Evolutionary conservation across 2,888 invertebrate genomes (phyloP).

Genomic region (Cephus sareptanus): DNA sequence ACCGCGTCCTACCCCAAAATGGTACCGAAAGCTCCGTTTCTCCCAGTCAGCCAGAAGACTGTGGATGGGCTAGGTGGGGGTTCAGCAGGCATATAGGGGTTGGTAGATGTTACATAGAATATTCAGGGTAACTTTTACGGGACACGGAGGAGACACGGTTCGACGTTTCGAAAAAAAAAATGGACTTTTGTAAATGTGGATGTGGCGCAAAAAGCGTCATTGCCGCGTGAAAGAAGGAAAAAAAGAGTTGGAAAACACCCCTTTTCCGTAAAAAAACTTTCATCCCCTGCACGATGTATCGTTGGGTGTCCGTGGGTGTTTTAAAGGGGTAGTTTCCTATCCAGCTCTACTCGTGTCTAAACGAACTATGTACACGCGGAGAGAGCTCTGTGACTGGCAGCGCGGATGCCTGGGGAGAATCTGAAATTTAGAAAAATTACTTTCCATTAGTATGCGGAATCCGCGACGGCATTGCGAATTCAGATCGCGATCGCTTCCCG

Average conservation of each 20-base stretch:
- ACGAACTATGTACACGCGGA: neutral
- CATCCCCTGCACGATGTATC: too few species aligned
- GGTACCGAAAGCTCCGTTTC: neutral
- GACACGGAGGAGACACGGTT: neutral
- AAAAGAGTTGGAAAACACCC: too few species aligned
- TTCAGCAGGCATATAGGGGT: neutral
- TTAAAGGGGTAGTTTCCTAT: neutral
- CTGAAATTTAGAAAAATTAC: constrained; percentile 47
- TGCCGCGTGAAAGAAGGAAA: too few species aligned
- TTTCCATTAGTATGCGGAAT: constrained; percentile 48
- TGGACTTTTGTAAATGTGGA: neutral
- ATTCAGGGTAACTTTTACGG: neutral
- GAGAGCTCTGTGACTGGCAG: neutral
- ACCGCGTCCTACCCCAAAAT: neutral
- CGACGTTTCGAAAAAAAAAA: neutral
- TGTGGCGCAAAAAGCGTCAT: neutral
- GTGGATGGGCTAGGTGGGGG: too few species aligned
- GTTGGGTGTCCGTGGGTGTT: neutral
- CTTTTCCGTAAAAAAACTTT: too few species aligned
- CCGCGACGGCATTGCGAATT: constrained; percentile 42
- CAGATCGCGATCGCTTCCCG: constrained; percentile 36
- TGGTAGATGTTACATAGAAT: neutral
- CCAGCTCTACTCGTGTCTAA: neutral
- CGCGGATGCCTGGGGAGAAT: neutral
- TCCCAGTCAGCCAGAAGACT: neutral